A percentile compares a stretch with the other conserved stretches of the same genome.
Conservation (phyloP, 2,888 invertebrate genomes). For the Cecidostiba fungosa region DNA sequence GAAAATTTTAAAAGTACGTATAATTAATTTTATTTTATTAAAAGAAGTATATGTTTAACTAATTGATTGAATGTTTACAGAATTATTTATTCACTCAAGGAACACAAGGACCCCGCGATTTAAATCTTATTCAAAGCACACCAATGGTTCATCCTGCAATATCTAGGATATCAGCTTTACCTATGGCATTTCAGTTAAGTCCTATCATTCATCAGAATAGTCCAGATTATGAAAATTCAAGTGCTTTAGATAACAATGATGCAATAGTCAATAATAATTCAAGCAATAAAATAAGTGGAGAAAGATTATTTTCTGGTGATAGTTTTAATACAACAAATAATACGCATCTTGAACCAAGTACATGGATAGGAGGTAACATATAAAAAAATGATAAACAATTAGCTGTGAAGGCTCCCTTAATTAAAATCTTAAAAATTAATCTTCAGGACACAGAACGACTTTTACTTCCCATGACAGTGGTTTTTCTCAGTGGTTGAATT, state of each 20-base stretch:
- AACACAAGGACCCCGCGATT: conserved; percentile 65
- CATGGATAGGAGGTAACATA: conserved; percentile 84
- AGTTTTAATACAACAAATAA: conserved; percentile 80
- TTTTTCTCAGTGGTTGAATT: conserved; percentile 77
- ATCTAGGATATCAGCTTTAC: conserved; percentile 73
- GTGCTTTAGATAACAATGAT: conserved; percentile 44
- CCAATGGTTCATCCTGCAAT: conserved; percentile 75
- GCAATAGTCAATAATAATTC: conserved; percentile 57
- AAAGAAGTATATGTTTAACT: conserved; percentile 23
- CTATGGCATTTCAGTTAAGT: conserved; percentile 77
- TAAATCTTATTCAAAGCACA: conserved; percentile 77
- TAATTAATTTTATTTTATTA: conserved; percentile 31
- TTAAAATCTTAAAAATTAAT: neutral
- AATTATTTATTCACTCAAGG: conserved; percentile 75
- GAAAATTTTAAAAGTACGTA: conserved; percentile 84
- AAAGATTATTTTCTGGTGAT: conserved; percentile 78
- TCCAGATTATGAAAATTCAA: conserved; percentile 72
- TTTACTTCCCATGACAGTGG: conserved; percentile 72
- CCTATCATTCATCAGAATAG: conserved; percentile 75
- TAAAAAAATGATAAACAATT: conserved; percentile 3
- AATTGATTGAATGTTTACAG: conserved; percentile 67
- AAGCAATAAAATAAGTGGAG: conserved; percentile 55
- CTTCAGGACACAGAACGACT: conserved; percentile 52
- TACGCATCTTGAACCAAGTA: conserved; percentile 84
- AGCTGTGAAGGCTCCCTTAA: neutral